Percentiles rank a stretch among this genome's conserved stretches.
Conservation (phyloP, 1,140 invertebrate species). For the Leptopilina clavipes region DNA sequence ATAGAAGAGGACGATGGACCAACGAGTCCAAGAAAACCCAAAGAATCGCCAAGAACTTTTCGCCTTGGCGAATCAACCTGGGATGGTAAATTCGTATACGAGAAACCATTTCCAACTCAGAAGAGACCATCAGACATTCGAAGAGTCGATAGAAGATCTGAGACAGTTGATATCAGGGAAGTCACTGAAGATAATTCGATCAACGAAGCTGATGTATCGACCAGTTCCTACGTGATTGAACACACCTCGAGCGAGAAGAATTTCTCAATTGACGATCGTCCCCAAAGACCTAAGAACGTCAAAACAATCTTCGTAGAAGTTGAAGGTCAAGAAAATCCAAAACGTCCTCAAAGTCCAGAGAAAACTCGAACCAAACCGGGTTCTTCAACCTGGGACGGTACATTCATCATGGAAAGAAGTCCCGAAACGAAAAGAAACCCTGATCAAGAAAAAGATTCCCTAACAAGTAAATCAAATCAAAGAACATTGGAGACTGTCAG, state of each 20-base stretch:
- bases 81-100: conserved; percentile 74
- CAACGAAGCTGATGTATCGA: conserved; percentile 65
- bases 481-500: conserved; percentile 7
- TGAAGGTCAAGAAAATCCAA: neutral
- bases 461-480: neutral
- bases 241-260: conserved; percentile 62
- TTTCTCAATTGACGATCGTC: conserved; percentile 45
- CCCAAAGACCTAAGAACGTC: neutral
- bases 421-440: conserved; percentile 6
- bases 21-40: conserved; percentile 38
- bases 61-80: conserved; percentile 72
- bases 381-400: conserved; percentile 53
- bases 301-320: conserved; percentile 14
- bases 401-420: conserved; percentile 50
- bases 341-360: conserved; percentile 45
- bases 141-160: conserved; percentile 38
- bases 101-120: conserved; percentile 60
- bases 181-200: conserved; percentile 66
- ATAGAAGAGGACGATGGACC: conserved; percentile 51
- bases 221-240: conserved; percentile 65
- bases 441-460: neutral
- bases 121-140: conserved; percentile 39
- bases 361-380: conserved; percentile 53
- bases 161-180: conserved; percentile 59
- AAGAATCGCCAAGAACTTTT: conserved; percentile 10